A percentile compares a stretch with the other conserved stretches of the same genome.
phyloP scores from a whole-genome alignment of 2,888 invertebrate species.

The Cheilosia vernalis region DNA sequence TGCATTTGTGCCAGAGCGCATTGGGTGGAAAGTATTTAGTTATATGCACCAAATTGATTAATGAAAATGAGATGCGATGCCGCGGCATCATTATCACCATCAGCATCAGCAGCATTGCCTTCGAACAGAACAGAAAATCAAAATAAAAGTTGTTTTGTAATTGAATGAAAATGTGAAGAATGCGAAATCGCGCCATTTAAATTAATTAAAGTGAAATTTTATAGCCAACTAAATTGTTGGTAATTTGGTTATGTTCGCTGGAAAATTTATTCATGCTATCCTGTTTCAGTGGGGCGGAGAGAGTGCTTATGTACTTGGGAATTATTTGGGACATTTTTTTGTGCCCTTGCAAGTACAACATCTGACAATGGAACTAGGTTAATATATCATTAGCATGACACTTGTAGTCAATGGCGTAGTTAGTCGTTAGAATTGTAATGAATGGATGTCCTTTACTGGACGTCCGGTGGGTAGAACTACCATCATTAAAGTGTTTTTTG shows the following conservation, averaged over 20 bases:
- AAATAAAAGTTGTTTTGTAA: conserved; percentile 27
- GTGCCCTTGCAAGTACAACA: conserved; percentile 5
- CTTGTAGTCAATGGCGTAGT: neutral
- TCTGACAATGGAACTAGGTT: conserved; percentile 35
- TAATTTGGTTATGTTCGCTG: conserved; percentile 60
- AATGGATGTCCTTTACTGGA: neutral
- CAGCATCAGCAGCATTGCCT: conserved; percentile 10
- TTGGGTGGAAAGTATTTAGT: conserved; percentile 62
- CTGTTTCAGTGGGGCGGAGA: conserved; percentile 21
- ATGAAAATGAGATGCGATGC: conserved; percentile 53
- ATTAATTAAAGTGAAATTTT: conserved; percentile 70
- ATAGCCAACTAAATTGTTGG: conserved; percentile 54
- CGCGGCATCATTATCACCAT: conserved; percentile 12
- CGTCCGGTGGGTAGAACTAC: neutral
- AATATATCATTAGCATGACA: conserved; percentile 20
- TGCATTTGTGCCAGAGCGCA: conserved; percentile 37
- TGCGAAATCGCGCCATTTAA: conserved; percentile 66
- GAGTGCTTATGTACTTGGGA: conserved; percentile 10
- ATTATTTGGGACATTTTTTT: conserved; percentile 25
- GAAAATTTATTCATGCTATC: conserved; percentile 31
- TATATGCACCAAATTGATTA: conserved; percentile 69
- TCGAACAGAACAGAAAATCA: conserved; percentile 5
- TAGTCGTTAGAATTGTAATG: neutral
- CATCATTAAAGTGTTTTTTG: too few species aligned
- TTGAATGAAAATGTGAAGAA: conserved; percentile 56